A percentile compares a stretch with the other conserved stretches of the same genome.
phyloP scores from a whole-genome alignment of 64 coral and sea anemone genomes.

The Actinia equina region DNA sequence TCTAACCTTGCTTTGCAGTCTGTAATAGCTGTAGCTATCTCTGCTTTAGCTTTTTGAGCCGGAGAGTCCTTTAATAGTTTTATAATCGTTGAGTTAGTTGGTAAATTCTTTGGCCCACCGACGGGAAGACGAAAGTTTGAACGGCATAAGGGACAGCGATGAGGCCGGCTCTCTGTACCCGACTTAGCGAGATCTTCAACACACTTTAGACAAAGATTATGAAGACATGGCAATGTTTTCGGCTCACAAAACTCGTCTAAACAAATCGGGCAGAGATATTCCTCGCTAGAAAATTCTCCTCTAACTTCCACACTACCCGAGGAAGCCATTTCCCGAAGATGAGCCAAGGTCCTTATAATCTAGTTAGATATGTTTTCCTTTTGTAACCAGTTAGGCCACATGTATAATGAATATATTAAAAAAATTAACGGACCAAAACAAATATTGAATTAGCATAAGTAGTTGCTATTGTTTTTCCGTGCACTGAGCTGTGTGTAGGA shows the following conservation, averaged over 20 bases:
- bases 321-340: neutral
- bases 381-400: neutral
- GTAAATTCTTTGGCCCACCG: constrained; percentile 43
- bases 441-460: constrained; percentile 6
- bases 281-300: neutral
- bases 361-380: neutral
- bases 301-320: neutral
- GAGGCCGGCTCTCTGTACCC: neutral
- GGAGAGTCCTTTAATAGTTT: constrained; percentile 58
- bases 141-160: constrained; percentile 66
- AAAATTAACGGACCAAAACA: neutral
- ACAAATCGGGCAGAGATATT: constrained; percentile 52
- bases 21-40: constrained; percentile 46
- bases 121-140: constrained; percentile 32
- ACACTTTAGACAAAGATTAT: constrained; percentile 62
- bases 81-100: constrained; percentile 30
- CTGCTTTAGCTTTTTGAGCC: constrained; percentile 50
- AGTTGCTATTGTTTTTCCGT: neutral
- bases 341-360: neutral
- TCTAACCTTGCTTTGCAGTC: constrained; percentile 40
- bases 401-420: neutral
- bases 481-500: neutral
- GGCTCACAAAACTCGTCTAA: constrained; percentile 65
- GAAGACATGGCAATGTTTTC: constrained; percentile 59
- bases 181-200: constrained; percentile 44